These are phyloP conservation scores for Metalampra italica DNA, from an alignment of 2,888 invertebrate genomes.

Conservation along the genomic window DNA sequence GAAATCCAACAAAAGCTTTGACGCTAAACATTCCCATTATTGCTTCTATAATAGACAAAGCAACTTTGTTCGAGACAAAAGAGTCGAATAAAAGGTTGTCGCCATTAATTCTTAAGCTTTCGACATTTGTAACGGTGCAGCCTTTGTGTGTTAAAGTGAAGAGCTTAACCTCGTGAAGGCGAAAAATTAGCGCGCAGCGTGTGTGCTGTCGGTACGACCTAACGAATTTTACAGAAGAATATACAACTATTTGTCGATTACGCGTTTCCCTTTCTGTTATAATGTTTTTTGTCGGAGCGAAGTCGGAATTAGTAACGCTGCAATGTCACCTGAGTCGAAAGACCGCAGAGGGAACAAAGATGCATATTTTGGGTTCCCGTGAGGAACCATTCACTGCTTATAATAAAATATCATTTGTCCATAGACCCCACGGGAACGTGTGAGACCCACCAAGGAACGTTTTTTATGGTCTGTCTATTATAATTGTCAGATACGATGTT, in stretches of 20 bases:
- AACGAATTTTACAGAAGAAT: slow-evolving; percentile 40
- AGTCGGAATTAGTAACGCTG: slow-evolving; percentile 67
- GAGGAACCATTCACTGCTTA: slow-evolving; percentile 56
- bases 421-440: slow-evolving; percentile 59
- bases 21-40: slow-evolving; percentile 76
- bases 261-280: slow-evolving; percentile 52
- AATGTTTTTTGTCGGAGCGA: slow-evolving; percentile 40
- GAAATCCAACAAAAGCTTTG: slow-evolving; percentile 63
- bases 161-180: slow-evolving; percentile 52
- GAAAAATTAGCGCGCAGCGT: slow-evolving; percentile 66
- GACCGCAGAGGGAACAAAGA: slow-evolving; percentile 66
- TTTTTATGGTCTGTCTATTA: slow-evolving; percentile 50
- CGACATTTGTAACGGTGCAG: slow-evolving; percentile 70
- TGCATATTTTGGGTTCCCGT: slow-evolving; percentile 65
- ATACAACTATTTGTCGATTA: slow-evolving; percentile 43
- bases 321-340: slow-evolving; percentile 70
- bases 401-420: slow-evolving; percentile 60
- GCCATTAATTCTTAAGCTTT: slow-evolving; percentile 71
- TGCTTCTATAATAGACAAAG: slow-evolving; percentile 70
- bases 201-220: slow-evolving; percentile 39
- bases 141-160: slow-evolving; percentile 48
- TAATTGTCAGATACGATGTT: slow-evolving; percentile 58
- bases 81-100: slow-evolving; percentile 66
- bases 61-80: slow-evolving; percentile 67
- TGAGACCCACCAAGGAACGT: slow-evolving; percentile 35